A percentile compares a stretch with the other conserved stretches of the same genome.
Evolutionary conservation across 2,888 invertebrate genomes (phyloP).

Genomic region (Pseudoips prasinana): DNA sequence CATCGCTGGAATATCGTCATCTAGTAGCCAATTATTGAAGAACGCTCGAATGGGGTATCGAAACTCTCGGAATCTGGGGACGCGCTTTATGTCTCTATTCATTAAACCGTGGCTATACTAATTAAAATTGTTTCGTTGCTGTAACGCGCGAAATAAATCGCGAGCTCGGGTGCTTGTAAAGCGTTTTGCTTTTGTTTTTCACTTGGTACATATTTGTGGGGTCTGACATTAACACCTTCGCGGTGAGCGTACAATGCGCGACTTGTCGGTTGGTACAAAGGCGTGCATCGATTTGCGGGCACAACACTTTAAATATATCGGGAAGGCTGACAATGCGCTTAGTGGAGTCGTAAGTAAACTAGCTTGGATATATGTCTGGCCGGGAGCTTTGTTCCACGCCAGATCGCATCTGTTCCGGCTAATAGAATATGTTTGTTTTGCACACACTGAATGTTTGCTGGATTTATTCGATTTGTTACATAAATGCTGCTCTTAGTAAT

Average conservation of each 20-base stretch:
- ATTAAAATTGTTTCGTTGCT: constrained; percentile 66
- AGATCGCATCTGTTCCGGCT: constrained; percentile 64
- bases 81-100: constrained; percentile 68
- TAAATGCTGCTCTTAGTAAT: not conserved
- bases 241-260: constrained; percentile 47
- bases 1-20: constrained; percentile 57
- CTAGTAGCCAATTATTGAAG: constrained; percentile 65
- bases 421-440: constrained; percentile 56
- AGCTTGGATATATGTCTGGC: constrained; percentile 53
- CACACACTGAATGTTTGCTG: constrained; percentile 23
- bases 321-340: constrained; percentile 43
- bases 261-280: constrained; percentile 54
- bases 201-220: constrained; percentile 61
- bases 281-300: constrained; percentile 57
- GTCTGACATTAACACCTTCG: constrained; percentile 56
- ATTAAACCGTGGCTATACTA: constrained; percentile 58
- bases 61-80: constrained; percentile 43
- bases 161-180: constrained; percentile 41
- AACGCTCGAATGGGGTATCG: constrained; percentile 53
- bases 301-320: constrained; percentile 61
- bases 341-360: constrained; percentile 51
- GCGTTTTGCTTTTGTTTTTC: constrained; percentile 49
- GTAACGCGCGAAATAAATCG: constrained; percentile 59
- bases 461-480: constrained; percentile 30
- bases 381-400: constrained; percentile 49